Evolutionary conservation across 1,140 invertebrate species (phyloP), one percentile per base, ranked within the genome.

Genomic region (Cotesia vestalis): DNA sequence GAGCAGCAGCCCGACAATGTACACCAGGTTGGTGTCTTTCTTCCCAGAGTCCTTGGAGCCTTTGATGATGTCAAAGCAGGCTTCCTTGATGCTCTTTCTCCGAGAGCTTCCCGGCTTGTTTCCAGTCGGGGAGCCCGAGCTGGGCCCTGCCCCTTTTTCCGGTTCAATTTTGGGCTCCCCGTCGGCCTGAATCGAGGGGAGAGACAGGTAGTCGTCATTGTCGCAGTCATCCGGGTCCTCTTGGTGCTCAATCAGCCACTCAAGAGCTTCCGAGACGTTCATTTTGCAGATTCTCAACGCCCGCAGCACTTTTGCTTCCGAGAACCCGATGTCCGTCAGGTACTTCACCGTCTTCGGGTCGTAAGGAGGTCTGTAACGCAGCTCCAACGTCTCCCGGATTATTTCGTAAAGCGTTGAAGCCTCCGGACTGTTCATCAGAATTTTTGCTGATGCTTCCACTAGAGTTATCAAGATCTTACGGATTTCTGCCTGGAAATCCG

Each of bases 401-500:
- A 88, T 80, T 38, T 87, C 83, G 75, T 88, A 89, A 12, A 89
- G 80, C 52, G 85, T 85, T 9, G 84, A 80, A 35, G 90, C 88
- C 69, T 91, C 88, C 51, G 89, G 84, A 79, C 90, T 91, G 34
- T 89, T 80, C 75, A 87, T 87, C 12, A 92, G 79, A 63, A 92
- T 83, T 75, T 88, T 90, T 52, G 91, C 88, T 61, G 91, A 91
- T 20, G 89, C 87, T 79, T 90, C 89, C 5, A 91, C 88, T 38
- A 92, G 83, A 0, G 91, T 89, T 64, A 92, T 88, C 9, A 92
- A 83, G 66, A 92, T 91, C 81, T 90, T 90, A 36, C 89, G 81
- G 36, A 91, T 83, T 79, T 92, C 90, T 77, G 84, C 86, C 75
- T 91, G 90, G 86, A 91, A 91, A 77, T 85, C 82, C 11, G 78